Percentiles rank a stretch among this genome's conserved stretches.
Conservation (phyloP, 2,797 vertebrate species). For the Allobates femoralis region DNA sequence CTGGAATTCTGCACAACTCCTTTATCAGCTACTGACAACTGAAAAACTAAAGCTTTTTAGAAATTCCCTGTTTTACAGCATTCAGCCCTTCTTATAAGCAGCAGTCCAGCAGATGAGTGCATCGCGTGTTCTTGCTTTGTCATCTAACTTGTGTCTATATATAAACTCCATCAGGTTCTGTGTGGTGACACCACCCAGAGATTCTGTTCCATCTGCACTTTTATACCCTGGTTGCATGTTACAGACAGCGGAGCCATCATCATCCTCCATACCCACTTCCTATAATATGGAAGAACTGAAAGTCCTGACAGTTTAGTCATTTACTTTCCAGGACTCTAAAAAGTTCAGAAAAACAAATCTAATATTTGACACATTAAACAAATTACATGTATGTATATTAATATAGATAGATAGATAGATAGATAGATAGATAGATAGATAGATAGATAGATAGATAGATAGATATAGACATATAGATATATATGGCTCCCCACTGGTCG, state of each 20-base stretch:
- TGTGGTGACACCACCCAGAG: background rate
- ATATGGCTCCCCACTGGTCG: too few relatives aligned
- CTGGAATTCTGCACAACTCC: too few relatives aligned
- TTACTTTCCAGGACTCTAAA: conserved; percentile 33
- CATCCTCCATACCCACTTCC: conserved; percentile 49
- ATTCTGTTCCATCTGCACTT: conserved; percentile 43
- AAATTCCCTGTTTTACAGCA: background rate
- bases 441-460: too few relatives aligned
- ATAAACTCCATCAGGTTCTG: conserved; percentile 37
- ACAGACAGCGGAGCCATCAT: conserved; percentile 15
- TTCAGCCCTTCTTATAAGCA: background rate
- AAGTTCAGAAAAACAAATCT: background rate
- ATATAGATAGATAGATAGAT: too few relatives aligned
- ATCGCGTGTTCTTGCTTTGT: conserved; percentile 14
- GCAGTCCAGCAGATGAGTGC: conserved; percentile 4
- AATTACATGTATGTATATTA: too few relatives aligned
- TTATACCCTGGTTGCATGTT: background rate
- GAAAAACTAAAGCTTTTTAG: background rate
- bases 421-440: too few relatives aligned
- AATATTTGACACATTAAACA: too few relatives aligned
- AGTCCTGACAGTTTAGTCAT: conserved; percentile 36
- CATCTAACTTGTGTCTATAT: conserved; percentile 43
- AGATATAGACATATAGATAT: too few relatives aligned
- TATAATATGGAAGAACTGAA: conserved; percentile 51
- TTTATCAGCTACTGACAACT: too few relatives aligned